phyloP scores from a whole-genome alignment of 2,797 vertebrate species.

The Borostomias antarcticus region DNA sequence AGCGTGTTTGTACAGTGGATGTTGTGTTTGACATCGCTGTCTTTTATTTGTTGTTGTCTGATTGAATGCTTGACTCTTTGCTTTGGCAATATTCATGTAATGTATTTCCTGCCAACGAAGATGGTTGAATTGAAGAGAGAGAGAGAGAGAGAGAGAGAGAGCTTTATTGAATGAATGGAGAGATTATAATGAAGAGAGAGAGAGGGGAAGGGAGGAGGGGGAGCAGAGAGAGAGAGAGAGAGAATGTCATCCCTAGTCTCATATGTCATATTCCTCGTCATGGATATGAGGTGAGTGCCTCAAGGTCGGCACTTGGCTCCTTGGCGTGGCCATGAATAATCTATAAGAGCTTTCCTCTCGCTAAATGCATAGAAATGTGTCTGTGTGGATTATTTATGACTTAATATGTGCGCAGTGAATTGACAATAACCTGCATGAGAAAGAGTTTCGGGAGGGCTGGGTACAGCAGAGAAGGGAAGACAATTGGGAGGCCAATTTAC shows the following conservation, averaged over 20 bases:
- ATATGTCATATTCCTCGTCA: constrained; percentile 74
- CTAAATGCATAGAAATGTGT: constrained; percentile 71
- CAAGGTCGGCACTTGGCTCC: constrained; percentile 78
- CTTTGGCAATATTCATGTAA: no score
- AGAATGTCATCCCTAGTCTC: constrained; percentile 70
- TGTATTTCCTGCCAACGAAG: no score
- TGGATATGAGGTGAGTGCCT: constrained; percentile 73
- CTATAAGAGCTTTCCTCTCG: constrained; percentile 71
- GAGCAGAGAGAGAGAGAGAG: constrained; percentile 21
- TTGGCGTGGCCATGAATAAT: constrained; percentile 78
- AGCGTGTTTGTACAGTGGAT: not conserved
- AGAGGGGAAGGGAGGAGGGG: constrained; percentile 37
- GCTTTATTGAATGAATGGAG: no score
- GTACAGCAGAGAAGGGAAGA: not conserved
- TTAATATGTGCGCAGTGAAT: constrained; percentile 74
- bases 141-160: constrained; percentile 8
- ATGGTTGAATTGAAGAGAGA: no score
- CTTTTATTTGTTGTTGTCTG: constrained; percentile 13
- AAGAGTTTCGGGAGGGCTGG: not conserved
- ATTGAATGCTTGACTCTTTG: constrained; percentile 6
- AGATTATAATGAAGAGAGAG: constrained; percentile 8
- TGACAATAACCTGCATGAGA: constrained; percentile 59
- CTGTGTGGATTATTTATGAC: constrained; percentile 79
- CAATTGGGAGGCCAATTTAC: no score
- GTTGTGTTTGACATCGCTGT: no score